phyloP scores from a whole-genome alignment of 2,797 vertebrate species.

The Lacerta bilineata region DNA sequence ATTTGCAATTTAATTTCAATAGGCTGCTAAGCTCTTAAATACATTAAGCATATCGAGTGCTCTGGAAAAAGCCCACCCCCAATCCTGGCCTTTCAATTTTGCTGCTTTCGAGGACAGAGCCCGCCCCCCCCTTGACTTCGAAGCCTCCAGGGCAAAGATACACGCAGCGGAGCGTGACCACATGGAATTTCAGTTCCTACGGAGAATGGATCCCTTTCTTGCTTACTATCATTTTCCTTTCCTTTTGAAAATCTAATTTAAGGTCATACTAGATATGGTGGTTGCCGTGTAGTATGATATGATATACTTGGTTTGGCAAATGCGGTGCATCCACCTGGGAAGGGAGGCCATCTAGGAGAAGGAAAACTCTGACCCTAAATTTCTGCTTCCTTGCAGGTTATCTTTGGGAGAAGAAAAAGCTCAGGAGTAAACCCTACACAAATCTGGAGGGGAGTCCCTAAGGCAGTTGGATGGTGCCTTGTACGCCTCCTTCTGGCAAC shows the following conservation, averaged over 20 bases:
- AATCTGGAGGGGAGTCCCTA: no score
- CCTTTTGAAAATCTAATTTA: neutral
- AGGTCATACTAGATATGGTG: no score
- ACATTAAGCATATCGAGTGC: constrained; percentile 66
- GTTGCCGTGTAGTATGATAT: no score
- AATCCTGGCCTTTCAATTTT: neutral
- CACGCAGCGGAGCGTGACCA: fast-evolving
- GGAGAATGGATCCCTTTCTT: neutral
- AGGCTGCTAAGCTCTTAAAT: constrained; percentile 70
- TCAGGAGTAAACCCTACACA: no score
- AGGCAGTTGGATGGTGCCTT: no score
- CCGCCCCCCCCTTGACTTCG: neutral
- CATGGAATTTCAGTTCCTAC: neutral
- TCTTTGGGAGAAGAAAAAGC: no score
- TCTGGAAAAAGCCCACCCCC: constrained; percentile 42
- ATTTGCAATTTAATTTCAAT: constrained; percentile 66
- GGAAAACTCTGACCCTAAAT: no score
- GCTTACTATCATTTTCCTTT: neutral
- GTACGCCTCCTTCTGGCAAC: no score
- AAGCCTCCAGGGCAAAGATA: fast-evolving
- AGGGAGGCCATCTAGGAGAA: no score
- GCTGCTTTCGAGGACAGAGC: neutral
- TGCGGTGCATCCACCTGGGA: no score
- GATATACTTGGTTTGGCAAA: no score
- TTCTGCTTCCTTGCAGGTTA: no score